phyloP scores from a whole-genome alignment of 2,113 vertebrate species.

The Trematocara macrostoma region DNA sequence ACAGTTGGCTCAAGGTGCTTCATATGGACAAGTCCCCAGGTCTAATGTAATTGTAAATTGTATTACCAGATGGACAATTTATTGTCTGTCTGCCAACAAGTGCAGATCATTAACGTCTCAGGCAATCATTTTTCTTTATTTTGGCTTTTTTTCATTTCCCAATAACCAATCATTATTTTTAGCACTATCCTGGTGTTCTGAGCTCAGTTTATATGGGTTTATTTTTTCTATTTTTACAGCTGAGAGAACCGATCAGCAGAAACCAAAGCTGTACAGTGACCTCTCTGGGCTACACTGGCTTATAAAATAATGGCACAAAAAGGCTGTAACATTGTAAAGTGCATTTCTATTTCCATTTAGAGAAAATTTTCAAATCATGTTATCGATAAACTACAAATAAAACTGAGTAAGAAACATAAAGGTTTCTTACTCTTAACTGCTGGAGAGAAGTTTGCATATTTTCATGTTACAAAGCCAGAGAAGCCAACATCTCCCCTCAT shows the following conservation, averaged over 20 bases:
- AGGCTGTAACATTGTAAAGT: fast-evolving
- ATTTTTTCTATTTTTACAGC: background rate
- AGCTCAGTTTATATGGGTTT: background rate
- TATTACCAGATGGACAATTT: background rate
- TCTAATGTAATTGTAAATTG: background rate
- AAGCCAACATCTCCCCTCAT: background rate
- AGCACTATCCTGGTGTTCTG: background rate
- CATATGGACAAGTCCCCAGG: background rate
- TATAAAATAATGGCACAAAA: background rate
- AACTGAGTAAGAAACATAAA: fast-evolving
- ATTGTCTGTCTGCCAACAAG: background rate
- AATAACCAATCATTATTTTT: background rate
- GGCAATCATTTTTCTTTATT: background rate
- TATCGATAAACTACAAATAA: background rate
- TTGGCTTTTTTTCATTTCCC: background rate
- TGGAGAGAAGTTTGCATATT: background rate
- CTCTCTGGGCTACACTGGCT: background rate
- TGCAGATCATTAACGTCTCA: background rate
- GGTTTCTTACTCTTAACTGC: background rate
- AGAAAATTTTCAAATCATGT: background rate
- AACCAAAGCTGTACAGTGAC: background rate
- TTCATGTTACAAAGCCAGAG: background rate
- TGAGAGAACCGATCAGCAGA: background rate
- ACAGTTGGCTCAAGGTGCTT: background rate
- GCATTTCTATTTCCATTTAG: background rate